Evolutionary conservation across 2,797 vertebrate genomes (phyloP).

Genomic region (Megalops cyprinoides): DNA sequence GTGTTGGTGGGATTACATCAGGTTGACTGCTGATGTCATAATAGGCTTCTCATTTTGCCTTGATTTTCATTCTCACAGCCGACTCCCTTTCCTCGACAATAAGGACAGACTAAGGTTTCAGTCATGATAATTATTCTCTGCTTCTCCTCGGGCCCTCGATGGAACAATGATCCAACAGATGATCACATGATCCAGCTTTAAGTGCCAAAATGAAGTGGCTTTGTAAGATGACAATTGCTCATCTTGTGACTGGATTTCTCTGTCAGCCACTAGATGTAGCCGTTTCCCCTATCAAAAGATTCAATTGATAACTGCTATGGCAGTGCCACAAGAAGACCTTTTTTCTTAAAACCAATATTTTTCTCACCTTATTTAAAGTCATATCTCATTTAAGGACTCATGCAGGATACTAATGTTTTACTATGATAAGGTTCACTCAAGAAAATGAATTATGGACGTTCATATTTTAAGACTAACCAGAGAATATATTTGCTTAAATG

Average conservation of each 20-base stretch:
- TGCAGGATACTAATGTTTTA: conserved; percentile 1
- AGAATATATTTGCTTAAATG: background rate
- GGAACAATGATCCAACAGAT: background rate
- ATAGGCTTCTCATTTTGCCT: background rate
- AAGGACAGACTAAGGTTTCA: background rate
- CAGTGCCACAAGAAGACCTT: background rate
- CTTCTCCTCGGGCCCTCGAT: too few species aligned
- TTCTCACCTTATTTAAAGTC: background rate
- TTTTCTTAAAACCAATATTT: background rate
- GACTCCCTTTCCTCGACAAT: background rate
- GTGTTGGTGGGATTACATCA: background rate
- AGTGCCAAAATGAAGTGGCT: background rate
- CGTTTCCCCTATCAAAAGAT: background rate
- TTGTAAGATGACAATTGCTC: background rate
- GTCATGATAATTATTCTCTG: too few species aligned
- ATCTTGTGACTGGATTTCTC: background rate
- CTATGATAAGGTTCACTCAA: background rate
- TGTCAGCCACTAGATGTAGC: conserved; percentile 14
- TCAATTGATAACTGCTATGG: background rate
- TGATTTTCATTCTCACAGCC: background rate
- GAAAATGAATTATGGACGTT: conserved; percentile 7
- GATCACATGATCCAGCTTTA: background rate
- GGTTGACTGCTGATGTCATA: background rate
- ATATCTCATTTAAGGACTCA: background rate
- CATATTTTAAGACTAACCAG: conserved; percentile 17